A percentile compares a stretch with the other conserved stretches of the same genome.
These are phyloP conservation scores for Hylaea fasciaria DNA, from an alignment of 2,888 invertebrate species.

Conservation along the genomic window DNA sequence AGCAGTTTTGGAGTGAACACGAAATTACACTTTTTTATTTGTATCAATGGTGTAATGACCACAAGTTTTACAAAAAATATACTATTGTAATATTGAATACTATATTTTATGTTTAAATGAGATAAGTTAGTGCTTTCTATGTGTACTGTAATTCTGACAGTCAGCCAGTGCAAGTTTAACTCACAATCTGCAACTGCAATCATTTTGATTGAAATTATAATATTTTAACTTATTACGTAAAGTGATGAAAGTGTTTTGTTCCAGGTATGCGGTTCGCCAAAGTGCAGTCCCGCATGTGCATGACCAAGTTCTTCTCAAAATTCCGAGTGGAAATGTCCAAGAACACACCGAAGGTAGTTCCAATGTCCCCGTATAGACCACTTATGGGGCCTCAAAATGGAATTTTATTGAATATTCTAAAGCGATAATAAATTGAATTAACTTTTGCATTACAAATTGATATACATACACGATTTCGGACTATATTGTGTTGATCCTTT, in stretches of 20 bases:
- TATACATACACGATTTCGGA: neutral
- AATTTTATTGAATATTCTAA: slow-evolving; percentile 21
- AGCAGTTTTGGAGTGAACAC: too few relatives aligned
- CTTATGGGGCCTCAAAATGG: slow-evolving; percentile 18
- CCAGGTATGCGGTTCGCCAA: slow-evolving; percentile 54
- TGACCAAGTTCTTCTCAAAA: slow-evolving; percentile 44
- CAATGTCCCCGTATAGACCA: slow-evolving; percentile 12
- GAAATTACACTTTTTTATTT: too few relatives aligned
- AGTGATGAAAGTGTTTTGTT: slow-evolving; percentile 31
- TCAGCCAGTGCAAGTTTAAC: too few relatives aligned
- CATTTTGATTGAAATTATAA: too few relatives aligned
- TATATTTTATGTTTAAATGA: too few relatives aligned
- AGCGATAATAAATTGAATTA: slow-evolving; percentile 7
- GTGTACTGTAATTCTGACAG: too few relatives aligned
- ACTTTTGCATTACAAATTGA: neutral
- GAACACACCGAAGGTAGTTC: slow-evolving; percentile 29
- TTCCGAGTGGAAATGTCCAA: slow-evolving; percentile 43
- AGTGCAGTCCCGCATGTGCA: slow-evolving; percentile 46
- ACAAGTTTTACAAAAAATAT: too few relatives aligned
- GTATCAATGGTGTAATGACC: too few relatives aligned
- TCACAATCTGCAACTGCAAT: too few relatives aligned
- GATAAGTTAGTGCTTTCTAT: too few relatives aligned
- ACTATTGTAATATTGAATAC: too few relatives aligned
- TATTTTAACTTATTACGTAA: too few relatives aligned
- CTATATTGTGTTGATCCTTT: neutral